phyloP scores from a whole-genome alignment of 2,113 vertebrate genomes.

The Alethe castanea region DNA sequence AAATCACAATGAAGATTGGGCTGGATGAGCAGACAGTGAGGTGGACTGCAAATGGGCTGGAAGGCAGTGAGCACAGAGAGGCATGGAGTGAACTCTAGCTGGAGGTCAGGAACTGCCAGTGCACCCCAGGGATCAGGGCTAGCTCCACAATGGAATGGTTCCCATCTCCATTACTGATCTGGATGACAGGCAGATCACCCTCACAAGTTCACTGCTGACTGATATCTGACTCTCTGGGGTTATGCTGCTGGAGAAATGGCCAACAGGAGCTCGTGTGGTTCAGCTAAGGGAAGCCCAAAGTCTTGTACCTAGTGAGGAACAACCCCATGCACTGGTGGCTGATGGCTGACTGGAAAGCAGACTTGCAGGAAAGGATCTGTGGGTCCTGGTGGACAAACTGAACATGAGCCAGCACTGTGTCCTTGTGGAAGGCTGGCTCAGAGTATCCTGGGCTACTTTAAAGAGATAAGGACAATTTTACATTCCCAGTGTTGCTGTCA shows the following conservation, averaged over 20 bases:
- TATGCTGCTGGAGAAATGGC: background rate
- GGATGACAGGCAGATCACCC: background rate
- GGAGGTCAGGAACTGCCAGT: background rate
- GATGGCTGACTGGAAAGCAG: background rate
- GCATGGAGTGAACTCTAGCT: background rate
- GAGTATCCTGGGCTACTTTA: background rate
- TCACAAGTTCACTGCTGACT: background rate
- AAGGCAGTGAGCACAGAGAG: fast-evolving
- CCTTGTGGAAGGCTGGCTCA: background rate
- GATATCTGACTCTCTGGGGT: background rate
- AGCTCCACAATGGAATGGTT: background rate
- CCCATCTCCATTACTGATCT: fast-evolving
- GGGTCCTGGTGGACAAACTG: background rate
- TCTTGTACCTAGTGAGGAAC: background rate
- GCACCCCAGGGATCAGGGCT: background rate
- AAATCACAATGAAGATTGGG: background rate
- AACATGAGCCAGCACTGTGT: fast-evolving
- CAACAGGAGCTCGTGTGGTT: background rate
- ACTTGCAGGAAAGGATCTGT: background rate
- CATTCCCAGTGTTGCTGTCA: background rate
- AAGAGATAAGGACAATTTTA: background rate
- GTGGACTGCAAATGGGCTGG: background rate
- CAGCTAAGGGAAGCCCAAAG: background rate
- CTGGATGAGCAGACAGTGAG: background rate
- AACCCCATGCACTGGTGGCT: background rate